A percentile compares a stretch with the other conserved stretches of the same genome.
Conservation (phyloP, 2,113 vertebrate species). For the Microcebus murinus region DNA sequence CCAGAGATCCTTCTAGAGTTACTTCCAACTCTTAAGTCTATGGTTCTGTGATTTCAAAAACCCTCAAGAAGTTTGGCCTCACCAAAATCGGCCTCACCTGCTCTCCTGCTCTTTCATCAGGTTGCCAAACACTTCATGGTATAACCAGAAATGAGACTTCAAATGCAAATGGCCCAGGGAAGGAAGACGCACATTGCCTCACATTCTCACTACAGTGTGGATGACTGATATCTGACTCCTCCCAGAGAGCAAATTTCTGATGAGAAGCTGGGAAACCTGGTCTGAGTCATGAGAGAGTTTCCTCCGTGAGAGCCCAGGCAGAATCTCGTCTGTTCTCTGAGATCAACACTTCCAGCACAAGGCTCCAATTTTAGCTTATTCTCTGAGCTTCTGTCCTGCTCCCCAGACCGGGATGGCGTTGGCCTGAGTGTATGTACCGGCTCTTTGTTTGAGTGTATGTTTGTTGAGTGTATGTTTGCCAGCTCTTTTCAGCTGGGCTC, state of each 20-base stretch:
- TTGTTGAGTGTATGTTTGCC: background rate
- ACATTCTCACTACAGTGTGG: slow-evolving; percentile 49
- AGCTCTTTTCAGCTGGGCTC: background rate
- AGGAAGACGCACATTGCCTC: background rate
- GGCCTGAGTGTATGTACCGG: background rate
- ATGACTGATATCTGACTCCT: background rate
- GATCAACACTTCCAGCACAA: background rate
- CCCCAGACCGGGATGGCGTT: background rate
- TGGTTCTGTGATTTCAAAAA: background rate
- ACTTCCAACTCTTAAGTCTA: background rate
- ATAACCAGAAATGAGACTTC: slow-evolving; percentile 41
- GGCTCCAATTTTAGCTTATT: background rate
- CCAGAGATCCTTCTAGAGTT: background rate
- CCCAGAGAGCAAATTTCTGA: background rate
- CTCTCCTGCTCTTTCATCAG: slow-evolving; percentile 20
- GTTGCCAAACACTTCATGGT: background rate
- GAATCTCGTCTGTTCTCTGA: background rate
- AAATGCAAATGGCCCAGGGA: background rate
- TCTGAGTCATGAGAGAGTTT: background rate
- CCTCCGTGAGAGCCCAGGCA: background rate
- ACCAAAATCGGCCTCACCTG: background rate
- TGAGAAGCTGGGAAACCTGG: slow-evolving; percentile 10
- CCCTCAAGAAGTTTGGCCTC: background rate
- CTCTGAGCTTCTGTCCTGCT: background rate
- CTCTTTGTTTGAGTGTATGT: too few relatives aligned